phyloP scores from a whole-genome alignment of 2,113 vertebrate genomes.

The Solea senegalensis region DNA sequence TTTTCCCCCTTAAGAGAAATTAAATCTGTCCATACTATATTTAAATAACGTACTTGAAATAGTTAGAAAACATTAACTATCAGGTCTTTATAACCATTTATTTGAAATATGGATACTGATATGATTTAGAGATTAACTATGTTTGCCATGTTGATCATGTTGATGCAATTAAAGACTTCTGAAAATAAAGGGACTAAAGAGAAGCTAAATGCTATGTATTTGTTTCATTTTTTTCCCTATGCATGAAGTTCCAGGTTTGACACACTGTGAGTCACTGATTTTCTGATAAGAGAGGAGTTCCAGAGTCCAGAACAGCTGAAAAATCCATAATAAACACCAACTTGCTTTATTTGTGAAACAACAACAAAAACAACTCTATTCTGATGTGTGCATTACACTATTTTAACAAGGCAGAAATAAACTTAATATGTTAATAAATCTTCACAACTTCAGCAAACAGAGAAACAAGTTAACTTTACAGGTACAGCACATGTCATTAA shows the following conservation, averaged over 20 bases:
- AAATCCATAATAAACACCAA: too few species aligned
- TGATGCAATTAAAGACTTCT: constrained; percentile 61
- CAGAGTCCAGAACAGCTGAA: too few species aligned
- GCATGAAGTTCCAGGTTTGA: background rate
- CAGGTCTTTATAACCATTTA: constrained; percentile 40
- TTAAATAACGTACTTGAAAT: constrained; percentile 50
- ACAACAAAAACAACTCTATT: too few species aligned
- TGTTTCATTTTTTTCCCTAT: background rate
- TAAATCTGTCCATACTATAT: constrained; percentile 36
- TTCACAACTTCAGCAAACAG: too few species aligned
- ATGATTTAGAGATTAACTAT: constrained; percentile 55
- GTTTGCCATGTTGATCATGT: constrained; percentile 61
- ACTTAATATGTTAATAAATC: too few species aligned
- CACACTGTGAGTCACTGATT: too few species aligned
- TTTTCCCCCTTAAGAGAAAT: constrained; percentile 37
- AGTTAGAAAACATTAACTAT: constrained; percentile 8
- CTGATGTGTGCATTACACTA: too few species aligned
- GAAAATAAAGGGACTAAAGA: constrained; percentile 68
- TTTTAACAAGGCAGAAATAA: too few species aligned
- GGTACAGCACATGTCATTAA: too few species aligned
- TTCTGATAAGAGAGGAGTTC: too few species aligned
- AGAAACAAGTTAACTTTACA: too few species aligned
- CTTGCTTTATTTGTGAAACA: too few species aligned
- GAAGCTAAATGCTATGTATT: constrained; percentile 18
- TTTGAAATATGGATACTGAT: constrained; percentile 53